Base-by-base conservation (phyloP, 2,888 invertebrate species). In the Hypomecis atomaria region DNA sequence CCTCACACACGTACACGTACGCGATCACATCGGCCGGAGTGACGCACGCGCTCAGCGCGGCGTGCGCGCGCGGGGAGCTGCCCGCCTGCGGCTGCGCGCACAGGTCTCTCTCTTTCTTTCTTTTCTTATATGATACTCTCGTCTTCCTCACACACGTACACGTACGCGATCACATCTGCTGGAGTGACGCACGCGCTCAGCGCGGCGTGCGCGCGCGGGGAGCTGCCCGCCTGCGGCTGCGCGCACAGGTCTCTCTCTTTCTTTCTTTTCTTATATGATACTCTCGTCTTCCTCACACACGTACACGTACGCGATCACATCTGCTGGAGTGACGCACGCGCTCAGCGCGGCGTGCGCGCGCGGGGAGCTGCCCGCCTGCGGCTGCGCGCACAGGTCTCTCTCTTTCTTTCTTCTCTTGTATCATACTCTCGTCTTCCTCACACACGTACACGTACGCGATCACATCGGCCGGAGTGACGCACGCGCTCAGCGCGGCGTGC, bases 1-100 rank as follows among this genome's bases (percentile, higher is more conserved):
- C 98, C 4, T 98, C 98, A 48, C 98, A 96, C 90, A 97, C 97
- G 1, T 98, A 99, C 89, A 96, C 97, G 1, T 98, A 99, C 89
- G 98, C 99, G 59, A 96, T 99, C 80, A 96, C 97, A 67, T 97
- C 98, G 58, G 98, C 99, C 0, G 99, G 98, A 11, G 97, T 98
- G 56, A 96, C 97, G 60, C 98, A 98, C 84, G 96, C 98, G 54
- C 95, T 99, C 65, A 97, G 98, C 69, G 96, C 97, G 61, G 97
- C 98, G 49, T 99, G 99, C 91, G 96, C 97, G 74, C 94, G 97
- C 58, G 98, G 98, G 58, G 97, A 97, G 86, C 96, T 98, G 73
- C 96, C 96, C 37, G 93, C 96, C 43, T 98, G 98, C 83, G 96
- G 97, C 73, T 98, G 98, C 84, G 95, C 83, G 47, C 82, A 88